Evolutionary conservation across 2,113 vertebrate species (phyloP).

Genomic region (Tragelaphus scriptus): DNA sequence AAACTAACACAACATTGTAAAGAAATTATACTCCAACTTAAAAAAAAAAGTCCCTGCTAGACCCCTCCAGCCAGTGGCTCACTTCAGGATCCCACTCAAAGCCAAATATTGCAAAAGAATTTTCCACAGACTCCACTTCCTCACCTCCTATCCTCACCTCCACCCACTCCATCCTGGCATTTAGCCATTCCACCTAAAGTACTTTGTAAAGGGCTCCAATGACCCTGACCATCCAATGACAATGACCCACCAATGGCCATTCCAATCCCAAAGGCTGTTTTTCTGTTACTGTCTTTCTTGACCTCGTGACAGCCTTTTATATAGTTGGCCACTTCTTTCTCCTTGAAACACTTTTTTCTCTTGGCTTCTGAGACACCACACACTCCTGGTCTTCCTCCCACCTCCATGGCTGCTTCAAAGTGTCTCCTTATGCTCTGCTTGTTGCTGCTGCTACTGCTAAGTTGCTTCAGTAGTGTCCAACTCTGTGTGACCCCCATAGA

Average conservation of each 20-base stretch:
- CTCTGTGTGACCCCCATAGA: not conserved
- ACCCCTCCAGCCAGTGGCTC: not conserved
- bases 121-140: not conserved
- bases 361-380: not conserved
- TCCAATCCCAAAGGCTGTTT: not conserved
- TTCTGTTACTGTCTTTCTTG: not conserved
- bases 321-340: not conserved
- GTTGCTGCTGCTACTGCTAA: not conserved
- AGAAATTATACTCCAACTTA: not conserved
- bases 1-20: not conserved
- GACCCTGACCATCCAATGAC: not conserved
- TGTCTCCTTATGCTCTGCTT: not conserved
- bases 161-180: not conserved
- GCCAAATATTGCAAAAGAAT: not conserved
- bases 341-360: not conserved
- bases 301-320: not conserved
- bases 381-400: not conserved
- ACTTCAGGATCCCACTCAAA: not conserved
- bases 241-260: not conserved
- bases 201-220: not conserved
- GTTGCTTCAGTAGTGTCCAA: not conserved
- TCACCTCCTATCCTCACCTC: not conserved
- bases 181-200: not conserved
- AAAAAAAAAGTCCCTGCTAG: not conserved
- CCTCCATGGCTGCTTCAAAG: not conserved